Evolutionary conservation across 1,140 invertebrate genomes (phyloP), one percentile per base, ranked within the genome.

Genomic region (Armadillidium nasatum): DNA sequence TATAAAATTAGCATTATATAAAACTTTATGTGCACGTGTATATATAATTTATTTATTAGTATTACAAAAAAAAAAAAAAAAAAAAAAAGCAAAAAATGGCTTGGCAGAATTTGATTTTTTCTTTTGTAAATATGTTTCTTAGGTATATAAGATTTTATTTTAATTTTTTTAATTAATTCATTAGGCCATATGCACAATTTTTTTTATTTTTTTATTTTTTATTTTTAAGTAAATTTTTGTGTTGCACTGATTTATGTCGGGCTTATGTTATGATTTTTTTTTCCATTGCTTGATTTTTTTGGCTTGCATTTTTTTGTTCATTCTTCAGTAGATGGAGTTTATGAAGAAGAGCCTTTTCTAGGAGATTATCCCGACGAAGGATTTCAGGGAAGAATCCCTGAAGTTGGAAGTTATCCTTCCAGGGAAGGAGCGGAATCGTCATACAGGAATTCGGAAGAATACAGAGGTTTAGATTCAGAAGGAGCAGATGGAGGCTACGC

Each of bases 321-420:
- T 72, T 79, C 78, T 70, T 74, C 75, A 68, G 67, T 76, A 78
- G 75, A 77, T 82, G 80, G 76, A 74, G 79, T 77, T 44, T 75
- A 73, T 72, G 75, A 76, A 67, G 78, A 71, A 54, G 76, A 78
- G 44, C 74, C 81, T 54, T 82, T 19, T 74, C 73, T 43, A 22
- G 77, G 73, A 10, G 50, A 72, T 69, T 76, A 77, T 67, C 60
- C 78, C 13, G 79, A 80, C 43, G 76, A 75, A 75, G 77, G 79
- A 46, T 15, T 13, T 15, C 11, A 19, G 50, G 50, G 50, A 4
- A 60, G 50, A 60, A 60, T 60, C 19, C 50, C 50, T 19, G 50
- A 60, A 19, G 33, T 33, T 33, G 77, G 74, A 60, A 78, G 71
- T 71, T 45, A 22, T 45, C 23, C 67, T 23, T 69, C 15, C n/a